Evolutionary conservation across 1,140 invertebrate species (phyloP).

Genomic region (Bombus pascuorum): DNA sequence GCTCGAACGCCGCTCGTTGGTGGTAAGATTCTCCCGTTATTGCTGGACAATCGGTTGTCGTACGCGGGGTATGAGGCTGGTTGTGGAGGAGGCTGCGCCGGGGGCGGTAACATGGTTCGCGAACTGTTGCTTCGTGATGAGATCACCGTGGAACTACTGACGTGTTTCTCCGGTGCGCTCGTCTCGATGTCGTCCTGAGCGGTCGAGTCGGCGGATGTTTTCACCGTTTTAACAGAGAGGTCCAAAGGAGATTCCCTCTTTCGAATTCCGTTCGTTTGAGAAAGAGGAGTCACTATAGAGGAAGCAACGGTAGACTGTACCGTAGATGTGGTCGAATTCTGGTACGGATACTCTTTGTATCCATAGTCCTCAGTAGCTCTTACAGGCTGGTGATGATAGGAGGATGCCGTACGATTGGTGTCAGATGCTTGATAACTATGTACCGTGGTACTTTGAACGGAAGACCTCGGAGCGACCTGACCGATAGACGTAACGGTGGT

Average conservation of each 20-base stretch:
- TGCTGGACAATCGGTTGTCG: conserved; percentile 64
- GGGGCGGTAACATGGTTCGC: conserved; percentile 72
- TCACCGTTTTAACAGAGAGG: conserved; percentile 92
- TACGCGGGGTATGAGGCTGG: conserved; percentile 49
- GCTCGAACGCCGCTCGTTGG: conserved; percentile 65
- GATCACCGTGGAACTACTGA: conserved; percentile 61
- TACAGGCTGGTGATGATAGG: conserved; percentile 45
- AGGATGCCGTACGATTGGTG: conserved; percentile 40
- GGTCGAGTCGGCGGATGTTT: conserved; percentile 92
- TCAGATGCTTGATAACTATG: conserved; percentile 66
- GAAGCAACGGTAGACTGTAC: conserved; percentile 40
- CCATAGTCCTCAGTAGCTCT: conserved; percentile 59
- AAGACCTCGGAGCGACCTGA: conserved; percentile 60
- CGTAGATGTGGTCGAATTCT: conserved; percentile 55
- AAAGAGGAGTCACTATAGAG: conserved; percentile 36
- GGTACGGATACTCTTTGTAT: conserved; percentile 73
- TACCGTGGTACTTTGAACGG: conserved; percentile 55
- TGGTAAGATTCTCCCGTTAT: conserved; percentile 55
- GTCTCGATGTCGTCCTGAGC: conserved; percentile 87
- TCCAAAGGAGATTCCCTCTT: conserved; percentile 91
- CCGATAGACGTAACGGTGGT: conserved; percentile 76
- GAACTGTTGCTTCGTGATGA: conserved; percentile 69
- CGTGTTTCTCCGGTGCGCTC: conserved; percentile 65
- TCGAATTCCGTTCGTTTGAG: conserved; percentile 71
- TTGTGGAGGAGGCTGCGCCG: conserved; percentile 52